Percentiles rank a stretch among this genome's conserved stretches.
Evolutionary conservation across 2,797 vertebrate genomes (phyloP).

Genomic region (Hylomyscus alleni): DNA sequence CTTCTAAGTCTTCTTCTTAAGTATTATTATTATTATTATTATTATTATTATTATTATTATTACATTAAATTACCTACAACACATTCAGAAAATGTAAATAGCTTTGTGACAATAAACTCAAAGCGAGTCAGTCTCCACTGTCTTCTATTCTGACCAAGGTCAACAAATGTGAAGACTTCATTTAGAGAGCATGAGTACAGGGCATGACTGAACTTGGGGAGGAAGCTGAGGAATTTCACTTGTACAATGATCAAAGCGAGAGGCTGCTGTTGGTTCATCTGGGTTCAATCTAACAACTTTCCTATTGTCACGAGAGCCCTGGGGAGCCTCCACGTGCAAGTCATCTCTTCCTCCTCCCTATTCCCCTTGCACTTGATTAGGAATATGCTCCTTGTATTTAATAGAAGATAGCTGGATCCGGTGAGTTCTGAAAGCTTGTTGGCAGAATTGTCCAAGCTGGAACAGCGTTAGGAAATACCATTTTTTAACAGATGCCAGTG

Average conservation of each 20-base stretch:
- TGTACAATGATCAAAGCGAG: conserved; percentile 62
- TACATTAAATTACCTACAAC: conserved; percentile 1
- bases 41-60: neutral
- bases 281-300: conserved; percentile 58
- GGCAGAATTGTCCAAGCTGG: conserved; percentile 40
- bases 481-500: conserved; percentile 15
- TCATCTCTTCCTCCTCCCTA: conserved; percentile 2
- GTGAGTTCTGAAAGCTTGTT: conserved; percentile 47
- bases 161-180: neutral
- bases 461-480: conserved; percentile 34
- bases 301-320: neutral
- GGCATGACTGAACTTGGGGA: conserved; percentile 2
- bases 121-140: neutral
- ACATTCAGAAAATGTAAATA: neutral
- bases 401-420: neutral
- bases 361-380: neutral
- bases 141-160: neutral
- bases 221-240: conserved; percentile 63
- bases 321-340: conserved; percentile 49
- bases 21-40: neutral
- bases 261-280: conserved; percentile 54
- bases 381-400: conserved; percentile 22
- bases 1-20: no score
- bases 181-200: conserved; percentile 25
- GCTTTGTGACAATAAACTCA: neutral